Conservation (phyloP, 2,888 invertebrate genomes). For the Lasioglossum morio region DNA sequence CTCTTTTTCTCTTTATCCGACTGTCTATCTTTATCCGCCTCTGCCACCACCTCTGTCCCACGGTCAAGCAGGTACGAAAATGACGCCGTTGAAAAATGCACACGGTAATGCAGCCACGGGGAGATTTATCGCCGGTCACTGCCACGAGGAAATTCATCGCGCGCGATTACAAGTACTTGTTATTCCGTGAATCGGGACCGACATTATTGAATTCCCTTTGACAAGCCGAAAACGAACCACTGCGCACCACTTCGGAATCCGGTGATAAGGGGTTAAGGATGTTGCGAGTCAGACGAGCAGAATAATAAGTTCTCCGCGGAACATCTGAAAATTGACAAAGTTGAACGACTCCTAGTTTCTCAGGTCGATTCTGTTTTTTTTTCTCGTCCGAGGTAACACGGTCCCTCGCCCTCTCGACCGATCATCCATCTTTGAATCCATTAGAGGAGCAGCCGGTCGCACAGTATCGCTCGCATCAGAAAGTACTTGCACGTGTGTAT, state of each 20-base stretch:
- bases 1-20: not conserved
- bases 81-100: conserved; percentile 66
- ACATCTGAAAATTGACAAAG: no score
- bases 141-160: conserved; percentile 58
- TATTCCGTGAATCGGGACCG: conserved; percentile 59
- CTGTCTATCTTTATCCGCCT: conserved; percentile 7
- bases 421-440: conserved; percentile 73
- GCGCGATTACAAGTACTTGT: conserved; percentile 60
- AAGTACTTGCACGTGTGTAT: conserved; percentile 72
- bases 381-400: conserved; percentile 30
- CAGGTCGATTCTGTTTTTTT: conserved; percentile 43
- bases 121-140: conserved; percentile 62
- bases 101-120: conserved; percentile 52
- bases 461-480: conserved; percentile 69
- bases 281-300: not conserved
- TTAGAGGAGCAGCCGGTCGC: conserved; percentile 67
- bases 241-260: not conserved
- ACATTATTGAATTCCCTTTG: conserved; percentile 57
- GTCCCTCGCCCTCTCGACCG: conserved; percentile 42
- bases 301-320: not conserved
- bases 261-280: not conserved
- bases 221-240: conserved; percentile 45
- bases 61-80: conserved; percentile 52
- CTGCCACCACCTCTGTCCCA: not conserved
- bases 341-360: conserved; percentile 15